Evolutionary conservation across 2,113 vertebrate species (phyloP).

Genomic region (Dasyornis broadbenti): DNA sequence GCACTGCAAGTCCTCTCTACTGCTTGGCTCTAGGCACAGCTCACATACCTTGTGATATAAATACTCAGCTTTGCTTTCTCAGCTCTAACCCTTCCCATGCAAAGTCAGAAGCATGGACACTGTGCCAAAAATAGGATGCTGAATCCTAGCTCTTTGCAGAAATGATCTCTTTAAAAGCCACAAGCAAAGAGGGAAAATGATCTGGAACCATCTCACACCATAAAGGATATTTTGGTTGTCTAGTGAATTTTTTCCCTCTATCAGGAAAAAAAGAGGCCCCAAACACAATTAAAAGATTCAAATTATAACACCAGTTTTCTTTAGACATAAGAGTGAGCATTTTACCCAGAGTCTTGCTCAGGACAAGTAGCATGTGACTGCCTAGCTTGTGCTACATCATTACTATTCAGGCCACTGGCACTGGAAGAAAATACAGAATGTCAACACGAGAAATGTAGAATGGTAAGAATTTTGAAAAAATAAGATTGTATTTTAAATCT

Average conservation of each 20-base stretch:
- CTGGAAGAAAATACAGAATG: background rate
- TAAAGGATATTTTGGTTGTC: background rate
- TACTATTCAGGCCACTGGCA: background rate
- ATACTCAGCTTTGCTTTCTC: background rate
- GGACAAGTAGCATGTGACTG: background rate
- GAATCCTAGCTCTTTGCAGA: background rate
- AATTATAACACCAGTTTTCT: background rate
- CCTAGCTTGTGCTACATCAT: background rate
- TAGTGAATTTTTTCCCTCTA: background rate
- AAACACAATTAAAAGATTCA: background rate
- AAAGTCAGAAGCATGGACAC: background rate
- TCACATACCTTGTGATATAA: background rate
- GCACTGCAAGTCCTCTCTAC: background rate
- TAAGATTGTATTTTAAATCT: constrained; percentile 17
- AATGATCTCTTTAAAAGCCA: background rate
- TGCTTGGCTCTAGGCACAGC: background rate
- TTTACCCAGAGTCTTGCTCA: background rate
- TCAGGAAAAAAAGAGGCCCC: background rate
- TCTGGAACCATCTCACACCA: background rate
- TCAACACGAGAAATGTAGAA: background rate
- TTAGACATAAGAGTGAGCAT: background rate
- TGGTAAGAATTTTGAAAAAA: background rate
- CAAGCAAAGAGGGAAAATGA: background rate
- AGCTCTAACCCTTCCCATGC: background rate
- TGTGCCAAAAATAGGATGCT: constrained; percentile 4